Evolutionary conservation across 92 coral and sea anemone species (phyloP).

Genomic region (Umimayanthus chanpuru): DNA sequence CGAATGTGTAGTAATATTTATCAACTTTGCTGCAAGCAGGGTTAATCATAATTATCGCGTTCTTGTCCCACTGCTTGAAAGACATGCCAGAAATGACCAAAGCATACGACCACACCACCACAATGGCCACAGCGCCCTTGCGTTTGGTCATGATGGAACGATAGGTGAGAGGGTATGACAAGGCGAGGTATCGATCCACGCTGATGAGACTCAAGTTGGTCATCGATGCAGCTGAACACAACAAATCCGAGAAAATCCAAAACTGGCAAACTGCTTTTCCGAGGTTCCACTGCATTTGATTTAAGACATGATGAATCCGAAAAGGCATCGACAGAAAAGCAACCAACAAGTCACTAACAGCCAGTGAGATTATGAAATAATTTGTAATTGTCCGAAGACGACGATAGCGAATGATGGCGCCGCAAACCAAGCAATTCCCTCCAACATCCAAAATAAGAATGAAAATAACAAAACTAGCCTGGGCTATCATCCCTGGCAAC

Average conservation of each 20-base stretch:
- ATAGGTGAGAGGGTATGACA: conserved; percentile 87
- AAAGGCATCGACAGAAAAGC: conserved; percentile 91
- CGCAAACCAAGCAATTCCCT: conserved; percentile 89
- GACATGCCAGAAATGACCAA: conserved; percentile 75
- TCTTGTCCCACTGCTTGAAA: conserved; percentile 76
- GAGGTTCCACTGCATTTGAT: conserved; percentile 84
- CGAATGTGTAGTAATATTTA: conserved; percentile 80
- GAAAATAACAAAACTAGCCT: conserved; percentile 86
- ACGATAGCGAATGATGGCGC: conserved; percentile 79
- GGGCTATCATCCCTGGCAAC: conserved; percentile 72
- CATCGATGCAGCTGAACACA: conserved; percentile 88
- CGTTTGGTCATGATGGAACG: conserved; percentile 79
- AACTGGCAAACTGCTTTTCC: conserved; percentile 78
- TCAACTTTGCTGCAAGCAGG: conserved; percentile 81
- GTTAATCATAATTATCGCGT: conserved; percentile 39
- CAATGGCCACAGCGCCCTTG: conserved; percentile 69
- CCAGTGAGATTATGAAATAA: conserved; percentile 94
- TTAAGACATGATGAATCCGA: conserved; percentile 88
- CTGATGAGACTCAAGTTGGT: conserved; percentile 84
- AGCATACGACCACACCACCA: conserved; percentile 83
- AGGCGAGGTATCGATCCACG: conserved; percentile 88
- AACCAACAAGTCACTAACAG: conserved; percentile 88
- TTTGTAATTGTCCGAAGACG: conserved; percentile 90
- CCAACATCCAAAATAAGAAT: conserved; percentile 87
- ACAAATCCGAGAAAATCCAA: conserved; percentile 85